These are phyloP conservation scores for Diploptera punctata DNA, from an alignment of 2,888 invertebrate species.

Conservation along the genomic window DNA sequence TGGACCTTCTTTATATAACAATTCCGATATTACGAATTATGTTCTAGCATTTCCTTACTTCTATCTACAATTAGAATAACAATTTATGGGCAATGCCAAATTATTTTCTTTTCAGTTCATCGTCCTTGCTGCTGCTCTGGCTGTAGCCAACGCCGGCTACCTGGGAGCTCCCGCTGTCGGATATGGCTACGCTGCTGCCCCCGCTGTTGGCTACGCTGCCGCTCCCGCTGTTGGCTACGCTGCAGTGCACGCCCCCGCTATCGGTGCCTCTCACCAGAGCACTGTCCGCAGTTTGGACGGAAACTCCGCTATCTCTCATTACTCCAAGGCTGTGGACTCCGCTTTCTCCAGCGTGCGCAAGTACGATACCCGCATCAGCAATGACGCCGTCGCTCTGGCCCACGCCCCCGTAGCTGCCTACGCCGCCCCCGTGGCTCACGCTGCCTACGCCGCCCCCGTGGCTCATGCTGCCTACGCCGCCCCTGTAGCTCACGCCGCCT, in stretches of 20 bases:
- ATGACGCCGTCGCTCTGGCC: constrained; percentile 58
- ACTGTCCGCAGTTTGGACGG: constrained; percentile 63
- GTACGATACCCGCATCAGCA: constrained; percentile 64
- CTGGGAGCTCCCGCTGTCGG: constrained; percentile 44
- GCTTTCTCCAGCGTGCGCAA: constrained; percentile 67
- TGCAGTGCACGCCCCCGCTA: constrained; percentile 45
- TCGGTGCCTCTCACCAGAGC: constrained; percentile 61
- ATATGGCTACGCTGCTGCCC: constrained; percentile 49
- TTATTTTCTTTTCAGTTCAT: no score
- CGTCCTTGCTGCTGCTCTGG: constrained; percentile 45
- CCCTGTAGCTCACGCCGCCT: constrained; percentile 33
- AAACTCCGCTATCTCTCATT: constrained; percentile 62
- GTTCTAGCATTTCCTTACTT: no score
- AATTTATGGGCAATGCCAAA: no score
- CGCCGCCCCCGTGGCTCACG: constrained; percentile 46
- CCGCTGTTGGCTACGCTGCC: constrained; percentile 44
- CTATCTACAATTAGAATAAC: no score
- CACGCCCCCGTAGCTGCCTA: constrained; percentile 45
- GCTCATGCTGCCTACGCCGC: constrained; percentile 41
- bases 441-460: constrained; percentile 48
- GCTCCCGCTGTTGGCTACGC: constrained; percentile 48
- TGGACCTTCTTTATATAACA: no score
- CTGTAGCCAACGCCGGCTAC: constrained; percentile 43
- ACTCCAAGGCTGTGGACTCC: constrained; percentile 65
- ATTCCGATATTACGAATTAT: no score